A percentile compares a stretch with the other conserved stretches of the same genome.
Conservation (phyloP, 2,888 invertebrate genomes). For the Morinoia aosen region DNA sequence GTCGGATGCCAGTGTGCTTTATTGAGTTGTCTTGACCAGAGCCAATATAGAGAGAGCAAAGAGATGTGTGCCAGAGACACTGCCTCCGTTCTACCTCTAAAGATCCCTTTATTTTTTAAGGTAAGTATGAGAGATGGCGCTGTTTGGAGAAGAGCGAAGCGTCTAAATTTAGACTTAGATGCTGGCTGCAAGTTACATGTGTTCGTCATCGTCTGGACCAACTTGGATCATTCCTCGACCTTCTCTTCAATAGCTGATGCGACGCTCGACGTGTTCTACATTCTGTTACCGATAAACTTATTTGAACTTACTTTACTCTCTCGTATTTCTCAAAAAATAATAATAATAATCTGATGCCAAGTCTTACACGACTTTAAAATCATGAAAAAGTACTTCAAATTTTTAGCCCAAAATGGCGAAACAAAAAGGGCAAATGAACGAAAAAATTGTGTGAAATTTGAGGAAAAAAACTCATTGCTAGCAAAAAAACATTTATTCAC, state of each 20-base stretch:
- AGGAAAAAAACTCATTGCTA: no score
- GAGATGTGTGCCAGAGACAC: constrained; percentile 23
- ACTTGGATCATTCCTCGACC: neutral
- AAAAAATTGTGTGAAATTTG: no score
- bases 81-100: neutral
- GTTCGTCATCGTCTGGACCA: constrained; percentile 3
- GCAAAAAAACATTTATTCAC: no score
- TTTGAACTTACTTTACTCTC: no score
- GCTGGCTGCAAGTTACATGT: neutral
- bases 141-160: neutral
- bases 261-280: neutral
- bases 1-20: constrained; percentile 36
- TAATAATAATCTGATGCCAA: no score
- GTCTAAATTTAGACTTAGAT: neutral
- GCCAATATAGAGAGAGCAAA: constrained; percentile 43
- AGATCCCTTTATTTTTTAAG: neutral
- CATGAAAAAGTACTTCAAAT: no score
- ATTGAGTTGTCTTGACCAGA: constrained; percentile 52
- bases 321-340: no score
- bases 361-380: no score
- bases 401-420: no score
- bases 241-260: neutral
- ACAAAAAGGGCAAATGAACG: no score
- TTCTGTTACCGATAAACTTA: no score
- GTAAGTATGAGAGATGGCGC: constrained; percentile 6